Evolutionary conservation across 2,888 invertebrate genomes (phyloP).

Genomic region (Apocheima hispidaria): DNA sequence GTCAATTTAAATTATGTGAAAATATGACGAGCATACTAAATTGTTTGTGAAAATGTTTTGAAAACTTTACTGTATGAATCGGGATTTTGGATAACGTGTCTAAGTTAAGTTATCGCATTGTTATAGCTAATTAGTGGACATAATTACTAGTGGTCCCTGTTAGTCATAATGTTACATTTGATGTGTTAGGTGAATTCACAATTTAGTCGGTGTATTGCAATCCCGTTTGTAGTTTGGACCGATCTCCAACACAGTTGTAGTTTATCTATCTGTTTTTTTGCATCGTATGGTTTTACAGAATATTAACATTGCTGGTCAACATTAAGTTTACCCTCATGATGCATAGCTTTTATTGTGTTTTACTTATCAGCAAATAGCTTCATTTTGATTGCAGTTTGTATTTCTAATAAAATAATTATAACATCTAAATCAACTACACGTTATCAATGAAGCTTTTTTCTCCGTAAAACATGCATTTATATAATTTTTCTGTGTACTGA

Average conservation of each 20-base stretch:
- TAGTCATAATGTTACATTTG: conserved; percentile 79
- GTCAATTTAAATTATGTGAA: conserved; percentile 60
- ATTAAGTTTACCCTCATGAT: conserved; percentile 40
- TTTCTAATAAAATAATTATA: no score
- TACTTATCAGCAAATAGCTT: conserved; percentile 40
- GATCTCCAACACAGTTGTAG: conserved; percentile 62
- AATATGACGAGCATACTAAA: conserved; percentile 45
- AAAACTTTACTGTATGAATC: conserved; percentile 54
- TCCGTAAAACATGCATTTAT: conserved; percentile 66
- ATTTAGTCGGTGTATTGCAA: conserved; percentile 78
- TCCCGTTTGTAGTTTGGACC: conserved; percentile 68
- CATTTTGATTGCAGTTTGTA: not conserved
- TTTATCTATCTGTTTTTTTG: conserved; percentile 48
- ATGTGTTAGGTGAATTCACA: conserved; percentile 76
- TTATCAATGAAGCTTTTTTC: conserved; percentile 47
- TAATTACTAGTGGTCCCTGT: conserved; percentile 69
- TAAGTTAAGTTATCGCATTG: conserved; percentile 77
- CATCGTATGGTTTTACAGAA: conserved; percentile 41
- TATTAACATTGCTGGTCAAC: conserved; percentile 35
- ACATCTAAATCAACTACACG: not conserved
- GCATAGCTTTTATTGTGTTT: conserved; percentile 36
- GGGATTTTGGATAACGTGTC: conserved; percentile 66
- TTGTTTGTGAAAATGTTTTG: conserved; percentile 51
- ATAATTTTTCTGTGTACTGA: conserved; percentile 64
- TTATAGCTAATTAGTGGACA: conserved; percentile 75